Evolutionary conservation across 2,888 invertebrate species (phyloP).

Genomic region (Penaeus monodon): DNA sequence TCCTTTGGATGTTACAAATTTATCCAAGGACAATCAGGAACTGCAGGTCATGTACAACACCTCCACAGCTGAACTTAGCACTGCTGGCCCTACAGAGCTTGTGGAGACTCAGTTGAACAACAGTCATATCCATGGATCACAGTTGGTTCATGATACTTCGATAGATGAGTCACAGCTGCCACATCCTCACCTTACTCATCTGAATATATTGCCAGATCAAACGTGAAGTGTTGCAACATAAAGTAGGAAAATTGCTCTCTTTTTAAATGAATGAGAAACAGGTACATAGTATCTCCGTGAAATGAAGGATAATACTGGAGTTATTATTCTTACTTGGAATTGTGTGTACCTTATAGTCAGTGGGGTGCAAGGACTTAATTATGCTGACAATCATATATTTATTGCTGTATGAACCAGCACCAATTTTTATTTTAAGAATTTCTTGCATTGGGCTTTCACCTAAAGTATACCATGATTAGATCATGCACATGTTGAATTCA

Average conservation of each 20-base stretch:
- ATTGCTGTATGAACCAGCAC: too few species aligned
- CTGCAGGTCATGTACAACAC: slow-evolving; percentile 42
- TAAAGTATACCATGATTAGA: too few species aligned
- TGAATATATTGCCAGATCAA: slow-evolving; percentile 42
- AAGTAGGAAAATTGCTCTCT: background rate
- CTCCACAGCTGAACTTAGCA: slow-evolving; percentile 17
- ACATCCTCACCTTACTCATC: slow-evolving; percentile 37
- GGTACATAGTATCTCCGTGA: too few species aligned
- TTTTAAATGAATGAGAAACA: background rate
- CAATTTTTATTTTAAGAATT: too few species aligned
- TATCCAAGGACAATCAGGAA: slow-evolving; percentile 28
- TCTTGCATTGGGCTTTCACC: too few species aligned
- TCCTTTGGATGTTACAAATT: background rate
- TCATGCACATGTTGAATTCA: too few species aligned
- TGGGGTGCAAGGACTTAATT: too few species aligned
- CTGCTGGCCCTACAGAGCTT: slow-evolving; percentile 19
- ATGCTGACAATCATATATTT: too few species aligned
- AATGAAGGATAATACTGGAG: too few species aligned
- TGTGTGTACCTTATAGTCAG: too few species aligned
- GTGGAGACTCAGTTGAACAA: slow-evolving; percentile 20
- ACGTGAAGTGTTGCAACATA: slow-evolving; percentile 29
- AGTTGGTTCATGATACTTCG: slow-evolving; percentile 24
- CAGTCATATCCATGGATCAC: slow-evolving; percentile 26
- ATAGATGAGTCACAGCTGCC: slow-evolving; percentile 41
- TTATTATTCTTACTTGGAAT: too few species aligned